Evolutionary conservation across 1,140 invertebrate genomes (phyloP), one percentile per base, ranked within the genome.

Genomic region (Brevipalpus yothersi): DNA sequence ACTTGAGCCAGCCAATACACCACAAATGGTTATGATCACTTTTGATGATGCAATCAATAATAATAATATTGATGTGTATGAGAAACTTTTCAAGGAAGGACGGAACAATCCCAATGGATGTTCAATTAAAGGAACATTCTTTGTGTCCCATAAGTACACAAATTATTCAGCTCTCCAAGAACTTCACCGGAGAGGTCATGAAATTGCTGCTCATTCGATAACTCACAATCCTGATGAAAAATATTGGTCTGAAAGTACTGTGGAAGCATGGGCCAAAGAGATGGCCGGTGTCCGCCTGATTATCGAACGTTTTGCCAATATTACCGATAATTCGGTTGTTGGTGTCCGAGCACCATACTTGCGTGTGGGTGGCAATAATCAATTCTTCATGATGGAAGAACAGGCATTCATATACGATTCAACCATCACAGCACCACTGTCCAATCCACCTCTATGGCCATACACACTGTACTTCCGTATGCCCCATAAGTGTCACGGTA

Each of bases 401-500:
- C 87, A 93, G 70, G 85, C 86, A 17, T 94, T 94, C 78, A 72
- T 93, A 9, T 95, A 93, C 70, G 90, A 94, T 69, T 91, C 88
- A 11, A 91, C 88, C 15, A 92, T 95, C 68, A 92, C 88, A 0
- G 87, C 88, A 13, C 84, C 88, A 8, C 74, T 93, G 15, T 86
- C 83, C 63, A 89, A 92, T 66, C 86, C 85, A 15, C 89, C 89
- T 19, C 78, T 94, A 41, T 95, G 89, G 89, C 90, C 89, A 8
- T 95, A 93, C 77, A 94, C 89, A 61, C 86, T 95, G 80, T 93
- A 93, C 76, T 94, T 91, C 79, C 79, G 86, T 59, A 93, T 93
- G 87, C 89, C 89, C 0, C 88, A 91, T 68, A 79, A 84, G 58
- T 93, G 89, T 68, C 88, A 92, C 70, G 89, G 89, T 60, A 91